Conservation (phyloP, 2,888 invertebrate genomes). For the Lissonota sp. region DNA sequence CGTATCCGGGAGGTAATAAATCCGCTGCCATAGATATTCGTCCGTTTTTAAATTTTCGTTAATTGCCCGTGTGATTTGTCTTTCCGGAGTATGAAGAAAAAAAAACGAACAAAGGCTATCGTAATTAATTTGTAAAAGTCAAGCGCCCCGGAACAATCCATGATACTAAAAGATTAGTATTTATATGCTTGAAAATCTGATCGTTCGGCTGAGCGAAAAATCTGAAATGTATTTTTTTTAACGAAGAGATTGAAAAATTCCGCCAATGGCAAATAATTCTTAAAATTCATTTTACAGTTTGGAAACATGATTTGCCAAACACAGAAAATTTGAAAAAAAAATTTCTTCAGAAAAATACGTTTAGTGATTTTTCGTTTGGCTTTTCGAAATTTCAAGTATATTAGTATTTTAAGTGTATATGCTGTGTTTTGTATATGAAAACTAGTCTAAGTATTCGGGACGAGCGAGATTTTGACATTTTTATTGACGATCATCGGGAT, state of each 20-base stretch:
- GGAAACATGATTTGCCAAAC: no score
- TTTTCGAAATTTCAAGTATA: no score
- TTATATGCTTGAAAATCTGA: background rate
- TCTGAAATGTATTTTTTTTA: no score
- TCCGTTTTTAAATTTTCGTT: constrained; percentile 12
- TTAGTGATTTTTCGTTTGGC: no score
- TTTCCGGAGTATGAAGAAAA: constrained; percentile 29
- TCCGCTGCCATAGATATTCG: constrained; percentile 53
- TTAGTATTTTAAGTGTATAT: constrained; percentile 49
- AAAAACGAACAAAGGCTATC: background rate
- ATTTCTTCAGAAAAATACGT: no score
- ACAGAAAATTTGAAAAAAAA: no score
- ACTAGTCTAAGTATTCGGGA: constrained; percentile 73
- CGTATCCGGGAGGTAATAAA: constrained; percentile 30
- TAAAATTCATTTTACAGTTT: no score
- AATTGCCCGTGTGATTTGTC: no score
- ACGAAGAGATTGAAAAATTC: no score
- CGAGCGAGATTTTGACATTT: background rate
- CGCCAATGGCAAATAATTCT: no score
- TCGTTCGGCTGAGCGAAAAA: no score
- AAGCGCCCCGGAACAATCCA: constrained; percentile 43
- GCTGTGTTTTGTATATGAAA: constrained; percentile 73
- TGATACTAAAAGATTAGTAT: constrained; percentile 53
- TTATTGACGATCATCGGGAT: background rate
- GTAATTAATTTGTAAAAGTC: constrained; percentile 31